Percentiles rank a stretch among this genome's conserved stretches.
phyloP scores from a whole-genome alignment of 2,113 vertebrate species.

The Himantopus leucocephalus region DNA sequence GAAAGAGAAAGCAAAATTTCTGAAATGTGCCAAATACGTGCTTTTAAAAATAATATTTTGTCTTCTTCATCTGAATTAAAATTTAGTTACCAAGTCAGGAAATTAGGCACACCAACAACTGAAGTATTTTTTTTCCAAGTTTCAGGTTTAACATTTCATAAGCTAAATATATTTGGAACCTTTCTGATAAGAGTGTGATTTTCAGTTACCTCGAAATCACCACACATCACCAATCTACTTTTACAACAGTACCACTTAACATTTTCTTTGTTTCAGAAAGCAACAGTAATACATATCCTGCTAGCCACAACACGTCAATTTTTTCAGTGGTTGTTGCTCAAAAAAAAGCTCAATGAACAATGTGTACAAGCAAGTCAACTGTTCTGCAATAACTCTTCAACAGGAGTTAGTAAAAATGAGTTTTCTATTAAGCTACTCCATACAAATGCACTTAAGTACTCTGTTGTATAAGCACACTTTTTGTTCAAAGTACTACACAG shows the following conservation, averaged over 20 bases:
- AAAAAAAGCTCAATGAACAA: not conserved
- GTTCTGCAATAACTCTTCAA: not conserved
- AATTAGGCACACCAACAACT: not conserved
- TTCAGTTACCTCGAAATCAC: not conserved
- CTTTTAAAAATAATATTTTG: not conserved
- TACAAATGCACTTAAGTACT: not conserved
- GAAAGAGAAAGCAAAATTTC: not conserved
- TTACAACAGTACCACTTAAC: not conserved
- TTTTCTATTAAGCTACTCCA: not conserved
- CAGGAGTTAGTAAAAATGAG: not conserved
- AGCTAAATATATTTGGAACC: not conserved
- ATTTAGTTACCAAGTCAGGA: not conserved
- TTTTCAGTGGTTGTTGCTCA: not conserved
- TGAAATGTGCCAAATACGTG: not conserved
- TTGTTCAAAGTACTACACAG: not conserved
- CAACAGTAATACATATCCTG: not conserved
- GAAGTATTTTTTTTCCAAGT: not conserved
- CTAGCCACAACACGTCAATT: not conserved
- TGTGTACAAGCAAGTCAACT: not conserved
- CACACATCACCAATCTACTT: not conserved
- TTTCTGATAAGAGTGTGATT: not conserved
- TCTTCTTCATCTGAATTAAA: not conserved
- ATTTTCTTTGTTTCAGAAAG: not conserved
- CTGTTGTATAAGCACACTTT: not conserved
- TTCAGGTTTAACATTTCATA: not conserved